These are phyloP conservation scores for Nettapus auritus DNA, from an alignment of 2,113 vertebrate species.

Conservation along the genomic window DNA sequence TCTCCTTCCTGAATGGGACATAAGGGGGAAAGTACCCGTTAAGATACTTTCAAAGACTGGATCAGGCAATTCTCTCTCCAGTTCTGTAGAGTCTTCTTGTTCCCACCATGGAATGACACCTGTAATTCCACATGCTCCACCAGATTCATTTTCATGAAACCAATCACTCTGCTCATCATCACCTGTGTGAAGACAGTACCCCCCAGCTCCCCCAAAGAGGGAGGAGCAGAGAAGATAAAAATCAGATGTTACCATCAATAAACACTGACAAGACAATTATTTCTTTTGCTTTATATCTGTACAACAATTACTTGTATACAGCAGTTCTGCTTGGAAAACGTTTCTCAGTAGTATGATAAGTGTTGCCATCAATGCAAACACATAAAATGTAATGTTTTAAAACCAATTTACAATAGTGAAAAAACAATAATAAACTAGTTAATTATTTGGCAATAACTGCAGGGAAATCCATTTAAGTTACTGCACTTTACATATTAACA, in stretches of 20 bases:
- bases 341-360: slow-evolving; percentile 33
- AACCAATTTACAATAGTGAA: slow-evolving; percentile 65
- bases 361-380: slow-evolving; percentile 23
- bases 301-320: slow-evolving; percentile 1
- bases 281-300: slow-evolving; percentile 13
- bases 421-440: slow-evolving; percentile 65
- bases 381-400: slow-evolving; percentile 64
- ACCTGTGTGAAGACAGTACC: slow-evolving; percentile 72
- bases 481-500: slow-evolving; percentile 65
- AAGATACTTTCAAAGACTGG: slow-evolving; percentile 95
- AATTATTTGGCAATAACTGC: slow-evolving; percentile 62
- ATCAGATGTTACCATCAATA: slow-evolving; percentile 26
- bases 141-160: slow-evolving; percentile 93
- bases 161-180: slow-evolving; percentile 98
- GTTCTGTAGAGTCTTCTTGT: slow-evolving; percentile 83
- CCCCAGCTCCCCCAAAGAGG: not conserved
- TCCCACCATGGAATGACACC: slow-evolving; percentile 97
- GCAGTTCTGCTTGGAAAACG: slow-evolving; percentile 17
- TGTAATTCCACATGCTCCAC: slow-evolving; percentile 92
- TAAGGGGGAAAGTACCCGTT: slow-evolving; percentile 92
- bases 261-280: not conserved
- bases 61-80: slow-evolving; percentile 88
- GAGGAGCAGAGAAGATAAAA: slow-evolving; percentile 39
- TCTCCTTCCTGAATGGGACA: slow-evolving; percentile 87
- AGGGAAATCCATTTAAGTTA: slow-evolving; percentile 65